phyloP scores from a whole-genome alignment of 1,140 invertebrate genomes.

The Trichonephila clavipes region DNA sequence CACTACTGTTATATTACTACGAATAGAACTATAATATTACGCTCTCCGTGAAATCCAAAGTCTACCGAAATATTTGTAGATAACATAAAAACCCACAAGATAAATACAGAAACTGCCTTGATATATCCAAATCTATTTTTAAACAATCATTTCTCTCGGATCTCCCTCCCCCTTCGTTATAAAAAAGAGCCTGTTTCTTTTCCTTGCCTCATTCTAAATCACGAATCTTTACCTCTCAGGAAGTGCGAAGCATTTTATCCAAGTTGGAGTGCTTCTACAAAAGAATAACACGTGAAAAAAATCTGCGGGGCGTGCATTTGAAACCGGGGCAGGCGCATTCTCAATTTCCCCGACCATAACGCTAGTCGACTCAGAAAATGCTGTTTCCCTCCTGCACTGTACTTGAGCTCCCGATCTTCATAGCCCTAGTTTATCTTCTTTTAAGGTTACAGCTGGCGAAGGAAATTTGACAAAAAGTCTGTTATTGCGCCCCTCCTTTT shows the following conservation, averaged over 20 bases:
- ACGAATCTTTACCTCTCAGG: not conserved
- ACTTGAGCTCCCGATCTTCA: conserved; percentile 50
- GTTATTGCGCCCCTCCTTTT: conserved; percentile 59
- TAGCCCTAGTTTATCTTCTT: conserved; percentile 69
- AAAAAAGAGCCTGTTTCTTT: not conserved
- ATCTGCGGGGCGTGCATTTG: not conserved
- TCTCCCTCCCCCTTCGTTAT: not conserved
- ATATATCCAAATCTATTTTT: not conserved
- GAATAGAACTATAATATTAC: no score
- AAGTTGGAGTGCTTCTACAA: conserved; percentile 8
- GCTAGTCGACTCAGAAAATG: not conserved
- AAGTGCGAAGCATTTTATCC: conserved; percentile 44
- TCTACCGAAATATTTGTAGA: not conserved
- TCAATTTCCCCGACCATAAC: conserved; percentile 22
- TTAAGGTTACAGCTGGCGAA: conserved; percentile 69
- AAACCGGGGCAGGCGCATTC: conserved; percentile 6
- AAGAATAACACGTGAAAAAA: conserved; percentile 4
- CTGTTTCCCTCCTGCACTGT: conserved; percentile 6
- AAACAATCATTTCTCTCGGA: not conserved
- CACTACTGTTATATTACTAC: no score
- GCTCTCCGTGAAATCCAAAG: no score
- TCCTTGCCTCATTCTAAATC: not conserved
- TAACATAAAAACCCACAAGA: not conserved
- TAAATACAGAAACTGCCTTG: not conserved
- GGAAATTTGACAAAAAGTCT: conserved; percentile 74